phyloP scores from a whole-genome alignment of 37 sponge, comb jelly and placozoan genomes.

The Aplysina aerophoba region DNA sequence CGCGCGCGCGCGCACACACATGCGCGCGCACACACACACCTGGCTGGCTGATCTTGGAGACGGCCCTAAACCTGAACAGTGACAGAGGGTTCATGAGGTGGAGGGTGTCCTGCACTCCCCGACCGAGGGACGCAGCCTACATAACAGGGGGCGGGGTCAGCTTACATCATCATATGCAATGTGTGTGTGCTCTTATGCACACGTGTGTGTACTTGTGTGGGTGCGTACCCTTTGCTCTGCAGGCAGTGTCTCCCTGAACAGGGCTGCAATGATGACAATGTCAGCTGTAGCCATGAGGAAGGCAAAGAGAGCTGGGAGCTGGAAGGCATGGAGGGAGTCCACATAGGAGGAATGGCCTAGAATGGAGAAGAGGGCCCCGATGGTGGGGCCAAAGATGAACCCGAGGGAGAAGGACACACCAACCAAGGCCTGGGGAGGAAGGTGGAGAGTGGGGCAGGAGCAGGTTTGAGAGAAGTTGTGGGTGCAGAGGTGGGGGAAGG shows the following conservation, averaged over 20 bases:
- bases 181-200: not conserved
- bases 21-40: too few relatives aligned
- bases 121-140: slow-evolving; percentile 71
- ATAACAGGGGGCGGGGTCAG: not conserved
- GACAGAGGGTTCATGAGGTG: slow-evolving; percentile 86
- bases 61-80: slow-evolving; percentile 76
- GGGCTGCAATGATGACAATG: slow-evolving; percentile 47
- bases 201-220: too few relatives aligned
- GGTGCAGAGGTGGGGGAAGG: too few relatives aligned
- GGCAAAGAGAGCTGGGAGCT: slow-evolving; percentile 85
- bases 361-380: slow-evolving; percentile 87
- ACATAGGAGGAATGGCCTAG: slow-evolving; percentile 25
- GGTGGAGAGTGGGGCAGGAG: too few relatives aligned
- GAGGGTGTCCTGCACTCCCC: slow-evolving; percentile 59
- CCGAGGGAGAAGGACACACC: slow-evolving; percentile 90
- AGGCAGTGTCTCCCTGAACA: slow-evolving; percentile 79
- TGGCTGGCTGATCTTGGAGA: slow-evolving; percentile 46
- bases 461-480: too few relatives aligned
- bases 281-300: slow-evolving; percentile 52
- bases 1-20: too few relatives aligned
- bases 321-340: slow-evolving; percentile 62
- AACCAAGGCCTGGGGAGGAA: slow-evolving; percentile 61
- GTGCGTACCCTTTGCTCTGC: slow-evolving; percentile 58
- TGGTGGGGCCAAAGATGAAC: slow-evolving; percentile 85
- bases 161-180: not conserved